Evolutionary conservation across 2,797 vertebrate genomes (phyloP).

Genomic region (Anniella stebbinsi): DNA sequence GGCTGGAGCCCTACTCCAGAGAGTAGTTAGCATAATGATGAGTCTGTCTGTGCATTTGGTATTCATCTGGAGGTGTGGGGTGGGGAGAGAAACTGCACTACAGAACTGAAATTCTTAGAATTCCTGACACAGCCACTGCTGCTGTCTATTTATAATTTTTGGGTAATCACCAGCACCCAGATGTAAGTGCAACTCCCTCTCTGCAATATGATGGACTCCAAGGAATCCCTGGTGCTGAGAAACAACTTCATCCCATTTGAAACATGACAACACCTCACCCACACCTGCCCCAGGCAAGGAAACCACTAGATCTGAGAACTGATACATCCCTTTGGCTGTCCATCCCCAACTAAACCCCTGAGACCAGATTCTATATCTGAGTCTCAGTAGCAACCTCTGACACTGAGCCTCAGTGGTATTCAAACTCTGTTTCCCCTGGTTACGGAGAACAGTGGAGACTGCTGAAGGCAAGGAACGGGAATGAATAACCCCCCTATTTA

Average conservation of each 20-base stretch:
- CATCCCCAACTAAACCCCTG: background rate
- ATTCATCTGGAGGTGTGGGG: background rate
- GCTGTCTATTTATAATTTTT: background rate
- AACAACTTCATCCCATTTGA: background rate
- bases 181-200: background rate
- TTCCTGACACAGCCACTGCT: background rate
- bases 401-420: conserved; percentile 9
- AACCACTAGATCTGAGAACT: background rate
- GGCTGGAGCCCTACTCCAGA: background rate
- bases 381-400: background rate
- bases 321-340: background rate
- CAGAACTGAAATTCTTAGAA: background rate
- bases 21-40: conserved; percentile 14
- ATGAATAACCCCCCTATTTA: conserved; percentile 43
- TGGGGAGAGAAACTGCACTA: background rate
- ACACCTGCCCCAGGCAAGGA: background rate
- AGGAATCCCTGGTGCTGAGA: background rate
- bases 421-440: conserved; percentile 23
- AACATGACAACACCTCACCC: background rate
- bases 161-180: background rate
- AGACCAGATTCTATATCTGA: background rate
- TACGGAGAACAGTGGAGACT: conserved; percentile 2
- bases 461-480: background rate
- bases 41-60: background rate
- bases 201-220: background rate